phyloP scores from a whole-genome alignment of 2,888 invertebrate genomes.

The Autographa pulchrina region DNA sequence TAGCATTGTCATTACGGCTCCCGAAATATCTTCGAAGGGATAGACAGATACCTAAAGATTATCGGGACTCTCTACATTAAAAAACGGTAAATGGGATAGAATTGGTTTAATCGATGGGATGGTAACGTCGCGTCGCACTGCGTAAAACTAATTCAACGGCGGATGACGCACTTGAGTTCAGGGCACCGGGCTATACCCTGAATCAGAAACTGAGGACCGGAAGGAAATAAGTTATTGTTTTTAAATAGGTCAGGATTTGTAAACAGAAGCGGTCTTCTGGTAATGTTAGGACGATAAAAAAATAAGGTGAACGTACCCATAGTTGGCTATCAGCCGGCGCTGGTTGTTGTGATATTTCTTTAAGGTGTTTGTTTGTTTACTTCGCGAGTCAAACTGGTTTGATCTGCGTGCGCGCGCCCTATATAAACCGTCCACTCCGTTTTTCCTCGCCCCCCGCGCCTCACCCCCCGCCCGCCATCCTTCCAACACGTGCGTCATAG shows the following conservation, averaged over 20 bases:
- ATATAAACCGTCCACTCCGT: conserved; percentile 79
- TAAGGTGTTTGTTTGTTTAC: conserved; percentile 78
- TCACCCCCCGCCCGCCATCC: conserved; percentile 38
- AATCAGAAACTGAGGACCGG: no score
- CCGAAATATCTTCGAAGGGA: no score
- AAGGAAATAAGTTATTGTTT: not conserved
- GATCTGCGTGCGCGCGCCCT: conserved; percentile 72
- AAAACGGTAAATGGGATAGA: not conserved
- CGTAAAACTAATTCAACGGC: conserved; percentile 12
- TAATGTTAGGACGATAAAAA: conserved; percentile 29
- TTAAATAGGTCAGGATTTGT: conserved; percentile 1
- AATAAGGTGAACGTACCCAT: conserved; percentile 80
- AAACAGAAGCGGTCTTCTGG: not conserved
- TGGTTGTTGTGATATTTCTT: conserved; percentile 64
- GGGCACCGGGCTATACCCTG: not conserved
- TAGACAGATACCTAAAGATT: no score
- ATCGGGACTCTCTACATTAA: no score
- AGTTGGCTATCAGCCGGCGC: conserved; percentile 72
- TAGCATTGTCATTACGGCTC: not conserved
- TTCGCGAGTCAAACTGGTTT: conserved; percentile 82
- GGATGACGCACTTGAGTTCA: conserved; percentile 12
- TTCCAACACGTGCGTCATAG: conserved; percentile 78
- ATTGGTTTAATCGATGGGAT: not conserved
- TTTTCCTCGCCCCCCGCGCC: conserved; percentile 59
- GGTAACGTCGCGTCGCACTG: not conserved